phyloP scores from a whole-genome alignment of 2,797 vertebrate genomes.

The Urophycis tenuis region DNA sequence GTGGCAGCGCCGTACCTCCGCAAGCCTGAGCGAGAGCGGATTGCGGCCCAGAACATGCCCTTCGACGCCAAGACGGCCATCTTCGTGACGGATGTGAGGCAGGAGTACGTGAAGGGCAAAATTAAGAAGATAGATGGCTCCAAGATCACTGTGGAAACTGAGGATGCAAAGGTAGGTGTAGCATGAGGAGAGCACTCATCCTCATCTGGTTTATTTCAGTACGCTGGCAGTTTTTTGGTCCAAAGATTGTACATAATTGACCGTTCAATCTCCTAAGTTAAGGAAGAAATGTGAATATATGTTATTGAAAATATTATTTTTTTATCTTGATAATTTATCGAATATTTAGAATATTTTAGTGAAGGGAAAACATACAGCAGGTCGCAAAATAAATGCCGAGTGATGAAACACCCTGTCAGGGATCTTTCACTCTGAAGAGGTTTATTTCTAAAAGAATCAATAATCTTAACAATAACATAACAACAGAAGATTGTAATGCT shows the following conservation, averaged over 20 bases:
- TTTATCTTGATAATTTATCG: too few species aligned
- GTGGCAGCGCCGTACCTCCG: constrained; percentile 73
- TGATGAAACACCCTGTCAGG: too few species aligned
- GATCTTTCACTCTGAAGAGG: too few species aligned
- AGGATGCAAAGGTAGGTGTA: constrained; percentile 67
- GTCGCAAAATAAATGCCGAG: too few species aligned
- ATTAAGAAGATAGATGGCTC: constrained; percentile 69
- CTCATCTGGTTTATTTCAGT: neutral
- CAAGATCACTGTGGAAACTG: constrained; percentile 73
- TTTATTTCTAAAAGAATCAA: too few species aligned
- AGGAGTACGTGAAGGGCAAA: constrained; percentile 74
- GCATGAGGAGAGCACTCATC: neutral
- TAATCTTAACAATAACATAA: too few species aligned
- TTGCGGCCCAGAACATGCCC: constrained; percentile 72
- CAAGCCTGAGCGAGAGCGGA: constrained; percentile 76
- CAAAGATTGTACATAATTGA: neutral
- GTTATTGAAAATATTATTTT: too few species aligned
- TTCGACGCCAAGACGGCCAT: constrained; percentile 81
- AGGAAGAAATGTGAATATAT: too few species aligned
- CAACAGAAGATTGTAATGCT: too few species aligned
- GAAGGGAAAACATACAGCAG: too few species aligned
- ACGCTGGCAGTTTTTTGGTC: too few species aligned
- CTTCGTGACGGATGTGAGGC: constrained; percentile 72
- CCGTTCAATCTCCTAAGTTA: neutral
- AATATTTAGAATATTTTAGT: too few species aligned